Evolutionary conservation across 2,113 vertebrate genomes (phyloP), one percentile per base, ranked within the genome.

Genomic region (Phyllostomus discolor): DNA sequence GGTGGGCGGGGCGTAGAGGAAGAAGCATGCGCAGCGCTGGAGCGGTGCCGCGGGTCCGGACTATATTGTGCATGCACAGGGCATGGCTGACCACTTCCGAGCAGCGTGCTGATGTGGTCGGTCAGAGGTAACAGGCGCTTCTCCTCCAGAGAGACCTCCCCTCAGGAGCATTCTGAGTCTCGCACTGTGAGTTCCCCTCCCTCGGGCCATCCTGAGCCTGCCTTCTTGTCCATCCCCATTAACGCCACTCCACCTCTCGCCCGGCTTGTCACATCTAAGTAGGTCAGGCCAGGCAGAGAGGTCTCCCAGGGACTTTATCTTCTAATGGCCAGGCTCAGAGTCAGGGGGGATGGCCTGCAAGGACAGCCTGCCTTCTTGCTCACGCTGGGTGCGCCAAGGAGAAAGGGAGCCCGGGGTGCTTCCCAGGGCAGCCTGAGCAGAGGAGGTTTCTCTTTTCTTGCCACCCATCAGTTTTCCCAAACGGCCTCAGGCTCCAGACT

Each of bases 221-320:
- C 73, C 67, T 96, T 59, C 91, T 43, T 93, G 94, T 97, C 97
- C 5, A 14, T 81, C 24, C 64, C 10, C 82, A 88, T 98, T 70
- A 96, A 57, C 64, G 84, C 38, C 54, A 59, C 48, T 89, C 59
- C 54, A 4, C 6, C 54, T 64, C 69, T 81, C 62, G 64, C 75
- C 73, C 72, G 67, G 54, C 75, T 7, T 83, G 97, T 96, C 97
- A 54, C 50, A 54, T 91, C 79, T 86, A 98, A 98, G 35, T 95
- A 96, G 97, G 97, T 97, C 97, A 96, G 82, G 46, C 66, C n/a
- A 85, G 73, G 35, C 93, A 83, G 50, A 91, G 94, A 82, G 70
- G 76, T 26, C 33, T 91, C 90, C 38, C n/a, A 72, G 67, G 95
- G 90, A 79, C 82, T 59, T 90, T 24, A 3, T 94, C 50, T 91